Conservation (phyloP, 2,113 vertebrate species). For the Apus apus region DNA sequence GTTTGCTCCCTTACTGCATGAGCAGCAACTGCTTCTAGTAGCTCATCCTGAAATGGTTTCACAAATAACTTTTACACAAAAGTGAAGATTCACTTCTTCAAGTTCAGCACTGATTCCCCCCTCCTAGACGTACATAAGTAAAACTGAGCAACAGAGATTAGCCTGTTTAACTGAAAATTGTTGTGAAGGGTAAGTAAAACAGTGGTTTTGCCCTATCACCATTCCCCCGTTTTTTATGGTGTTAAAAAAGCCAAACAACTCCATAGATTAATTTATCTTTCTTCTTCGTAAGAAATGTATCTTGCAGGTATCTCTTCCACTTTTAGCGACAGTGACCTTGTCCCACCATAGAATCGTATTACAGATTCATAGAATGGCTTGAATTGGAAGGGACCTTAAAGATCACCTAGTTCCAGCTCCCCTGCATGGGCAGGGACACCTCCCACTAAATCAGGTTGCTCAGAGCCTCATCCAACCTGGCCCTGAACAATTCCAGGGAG, state of each 20-base stretch:
- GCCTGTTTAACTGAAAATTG: not conserved
- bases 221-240: not conserved
- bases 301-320: not conserved
- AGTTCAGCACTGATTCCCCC: not conserved
- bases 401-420: too few species aligned
- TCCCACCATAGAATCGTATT: too few species aligned
- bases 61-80: not conserved
- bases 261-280: not conserved
- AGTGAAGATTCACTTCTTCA: not conserved
- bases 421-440: too few species aligned
- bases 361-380: too few species aligned
- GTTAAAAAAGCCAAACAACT: not conserved
- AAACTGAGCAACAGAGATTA: not conserved
- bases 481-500: too few species aligned
- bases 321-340: not conserved
- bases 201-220: not conserved
- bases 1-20: conserved; percentile 69
- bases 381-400: too few species aligned
- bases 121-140: rapidly evolving
- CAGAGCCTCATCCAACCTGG: too few species aligned
- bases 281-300: rapidly evolving
- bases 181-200: not conserved
- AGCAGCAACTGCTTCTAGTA: conserved; percentile 79
- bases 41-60: conserved; percentile 81
- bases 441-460: too few species aligned